Conservation (phyloP, 2,888 invertebrate genomes). For the Folsomia candida region DNA sequence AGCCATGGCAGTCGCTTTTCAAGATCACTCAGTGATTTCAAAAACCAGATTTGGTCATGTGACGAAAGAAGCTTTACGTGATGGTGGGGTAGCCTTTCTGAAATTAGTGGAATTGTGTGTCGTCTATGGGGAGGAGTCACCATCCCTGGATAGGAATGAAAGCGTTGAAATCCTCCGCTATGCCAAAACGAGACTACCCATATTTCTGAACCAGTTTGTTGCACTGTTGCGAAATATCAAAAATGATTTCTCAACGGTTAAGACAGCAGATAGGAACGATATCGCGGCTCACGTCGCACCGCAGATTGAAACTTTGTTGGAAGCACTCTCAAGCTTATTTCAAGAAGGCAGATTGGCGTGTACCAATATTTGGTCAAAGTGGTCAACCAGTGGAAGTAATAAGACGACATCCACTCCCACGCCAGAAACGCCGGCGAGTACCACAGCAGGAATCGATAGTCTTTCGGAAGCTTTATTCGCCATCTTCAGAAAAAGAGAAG, state of each 20-base stretch:
- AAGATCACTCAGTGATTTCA: slow-evolving; percentile 53
- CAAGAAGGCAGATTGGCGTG: slow-evolving; percentile 57
- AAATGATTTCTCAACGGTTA: slow-evolving; percentile 62
- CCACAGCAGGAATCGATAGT: slow-evolving; percentile 17
- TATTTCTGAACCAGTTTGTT: slow-evolving; percentile 64
- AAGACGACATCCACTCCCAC: neutral
- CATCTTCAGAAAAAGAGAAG: slow-evolving; percentile 60
- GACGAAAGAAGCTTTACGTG: slow-evolving; percentile 63
- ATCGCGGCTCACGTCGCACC: slow-evolving; percentile 66
- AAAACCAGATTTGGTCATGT: slow-evolving; percentile 64
- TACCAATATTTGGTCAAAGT: slow-evolving; percentile 45
- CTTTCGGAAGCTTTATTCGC: slow-evolving; percentile 48
- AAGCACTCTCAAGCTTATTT: slow-evolving; percentile 62
- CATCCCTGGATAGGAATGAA: slow-evolving; percentile 63
- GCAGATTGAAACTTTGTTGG: slow-evolving; percentile 65
- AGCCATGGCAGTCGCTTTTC: slow-evolving; percentile 45
- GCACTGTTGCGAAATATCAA: slow-evolving; percentile 63
- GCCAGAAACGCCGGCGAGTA: neutral
- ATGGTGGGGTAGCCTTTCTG: slow-evolving; percentile 60
- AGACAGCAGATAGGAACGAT: slow-evolving; percentile 61
- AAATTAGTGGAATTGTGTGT: slow-evolving; percentile 65
- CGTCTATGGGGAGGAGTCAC: slow-evolving; percentile 64
- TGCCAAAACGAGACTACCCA: slow-evolving; percentile 65
- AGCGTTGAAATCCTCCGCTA: slow-evolving; percentile 67
- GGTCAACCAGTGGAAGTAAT: slow-evolving; percentile 29